Percentiles rank a stretch among this genome's conserved stretches.
phyloP scores from a whole-genome alignment of 2,888 invertebrate genomes.

The Campopleginae sp. region DNA sequence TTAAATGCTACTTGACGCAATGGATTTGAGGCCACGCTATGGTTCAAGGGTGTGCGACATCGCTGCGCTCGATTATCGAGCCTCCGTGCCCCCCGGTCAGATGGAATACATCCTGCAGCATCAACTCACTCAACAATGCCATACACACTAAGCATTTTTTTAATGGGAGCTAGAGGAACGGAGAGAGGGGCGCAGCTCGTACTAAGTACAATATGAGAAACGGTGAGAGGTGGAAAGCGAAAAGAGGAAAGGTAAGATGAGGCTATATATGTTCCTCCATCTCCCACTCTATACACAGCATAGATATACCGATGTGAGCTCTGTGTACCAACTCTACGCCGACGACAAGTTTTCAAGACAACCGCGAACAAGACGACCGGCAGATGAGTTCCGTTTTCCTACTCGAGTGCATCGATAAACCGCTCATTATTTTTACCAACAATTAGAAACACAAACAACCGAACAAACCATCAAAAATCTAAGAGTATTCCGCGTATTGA shows the following conservation, averaged over 20 bases:
- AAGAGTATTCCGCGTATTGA: background rate
- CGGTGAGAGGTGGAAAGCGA: slow-evolving; percentile 72
- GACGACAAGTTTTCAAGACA: slow-evolving; percentile 50
- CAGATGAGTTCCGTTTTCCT: slow-evolving; percentile 61
- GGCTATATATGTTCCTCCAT: slow-evolving; percentile 32
- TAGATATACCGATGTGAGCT: slow-evolving; percentile 48
- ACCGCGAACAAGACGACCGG: slow-evolving; percentile 59
- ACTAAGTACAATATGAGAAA: background rate
- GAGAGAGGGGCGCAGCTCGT: background rate
- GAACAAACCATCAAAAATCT: background rate
- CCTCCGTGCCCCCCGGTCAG: slow-evolving; percentile 19
- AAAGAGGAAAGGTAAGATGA: slow-evolving; percentile 78
- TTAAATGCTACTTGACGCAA: slow-evolving; percentile 44
- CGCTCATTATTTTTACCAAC: background rate
- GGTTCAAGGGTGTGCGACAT: slow-evolving; percentile 60
- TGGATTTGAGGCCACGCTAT: slow-evolving; percentile 26
- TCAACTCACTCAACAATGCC: slow-evolving; percentile 37
- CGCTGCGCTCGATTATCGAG: slow-evolving; percentile 28
- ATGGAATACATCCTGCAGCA: slow-evolving; percentile 18
- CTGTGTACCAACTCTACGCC: slow-evolving; percentile 14
- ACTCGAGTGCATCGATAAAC: slow-evolving; percentile 48
- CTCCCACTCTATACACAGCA: slow-evolving; percentile 44
- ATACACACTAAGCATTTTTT: slow-evolving; percentile 38
- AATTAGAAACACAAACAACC: background rate
- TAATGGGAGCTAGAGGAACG: slow-evolving; percentile 25